Evolutionary conservation across 2,113 vertebrate genomes (phyloP).

Genomic region (Echinops telfairi): DNA sequence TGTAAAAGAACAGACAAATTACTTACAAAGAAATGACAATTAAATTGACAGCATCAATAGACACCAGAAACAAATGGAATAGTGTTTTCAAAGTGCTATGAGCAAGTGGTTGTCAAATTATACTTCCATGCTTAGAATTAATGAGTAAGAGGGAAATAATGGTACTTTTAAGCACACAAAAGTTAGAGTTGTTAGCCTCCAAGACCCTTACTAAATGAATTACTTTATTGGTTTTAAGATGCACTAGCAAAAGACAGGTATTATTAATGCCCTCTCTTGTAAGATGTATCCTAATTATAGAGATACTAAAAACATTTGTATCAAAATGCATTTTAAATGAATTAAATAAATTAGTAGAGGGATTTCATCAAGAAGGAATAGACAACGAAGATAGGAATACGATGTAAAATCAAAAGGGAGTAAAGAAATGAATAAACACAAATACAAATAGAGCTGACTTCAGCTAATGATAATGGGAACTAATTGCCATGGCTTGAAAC

Average conservation of each 20-base stretch:
- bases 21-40: conserved; percentile 80
- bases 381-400: neutral
- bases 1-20: conserved; percentile 78
- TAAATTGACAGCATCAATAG: conserved; percentile 80
- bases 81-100: conserved; percentile 77
- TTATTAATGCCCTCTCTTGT: conserved; percentile 18
- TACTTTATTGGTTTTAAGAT: conserved; percentile 16
- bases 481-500: neutral
- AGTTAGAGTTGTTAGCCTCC: conserved; percentile 35
- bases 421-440: neutral
- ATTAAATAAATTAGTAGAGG: neutral
- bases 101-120: conserved; percentile 80
- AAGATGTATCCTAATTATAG: conserved; percentile 6
- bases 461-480: neutral
- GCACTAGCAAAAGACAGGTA: conserved; percentile 45
- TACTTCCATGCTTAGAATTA: conserved; percentile 67
- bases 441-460: neutral
- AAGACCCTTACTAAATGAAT: conserved; percentile 52
- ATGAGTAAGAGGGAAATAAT: conserved; percentile 75
- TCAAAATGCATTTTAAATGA: neutral
- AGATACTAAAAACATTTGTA: conserved; percentile 16
- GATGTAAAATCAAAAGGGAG: neutral
- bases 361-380: conserved; percentile 13
- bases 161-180: conserved; percentile 62
- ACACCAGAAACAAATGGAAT: conserved; percentile 78